Evolutionary conservation across 2,797 vertebrate genomes (phyloP).

Genomic region (Channallabes apus): DNA sequence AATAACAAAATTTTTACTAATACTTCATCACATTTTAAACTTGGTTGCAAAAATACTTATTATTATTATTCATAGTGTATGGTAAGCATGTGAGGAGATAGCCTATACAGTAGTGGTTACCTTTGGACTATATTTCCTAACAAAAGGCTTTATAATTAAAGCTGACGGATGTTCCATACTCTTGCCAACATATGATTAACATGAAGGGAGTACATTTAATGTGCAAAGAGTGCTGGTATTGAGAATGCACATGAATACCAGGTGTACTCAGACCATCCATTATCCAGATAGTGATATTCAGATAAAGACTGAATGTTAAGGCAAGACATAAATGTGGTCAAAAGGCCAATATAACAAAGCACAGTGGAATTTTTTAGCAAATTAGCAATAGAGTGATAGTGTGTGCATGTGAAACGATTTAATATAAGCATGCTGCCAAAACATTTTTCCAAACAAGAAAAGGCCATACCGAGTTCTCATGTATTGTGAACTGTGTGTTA

Average conservation of each 20-base stretch:
- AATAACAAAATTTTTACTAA: neutral
- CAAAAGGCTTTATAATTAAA: neutral
- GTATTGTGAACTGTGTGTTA: neutral
- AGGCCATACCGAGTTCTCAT: constrained; percentile 9
- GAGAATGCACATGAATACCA: neutral
- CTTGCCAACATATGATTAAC: neutral
- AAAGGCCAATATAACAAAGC: neutral
- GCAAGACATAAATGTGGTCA: neutral
- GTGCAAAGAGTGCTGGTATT: neutral
- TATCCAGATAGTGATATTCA: neutral
- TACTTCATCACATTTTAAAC: too few relatives aligned
- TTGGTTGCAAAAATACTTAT: neutral
- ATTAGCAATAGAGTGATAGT: neutral
- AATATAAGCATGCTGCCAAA: neutral
- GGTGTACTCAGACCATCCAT: neutral
- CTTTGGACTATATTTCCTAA: neutral
- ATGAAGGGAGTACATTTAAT: neutral
- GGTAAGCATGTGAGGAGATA: neutral
- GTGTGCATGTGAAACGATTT: neutral
- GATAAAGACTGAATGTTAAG: neutral
- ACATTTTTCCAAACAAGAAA: neutral
- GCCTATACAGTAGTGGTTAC: neutral
- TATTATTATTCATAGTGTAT: neutral
- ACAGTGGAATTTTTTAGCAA: neutral
- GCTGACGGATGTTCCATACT: neutral